Conservation (phyloP, 2,113 vertebrate genomes). For the Colistium nudipinnis region DNA sequence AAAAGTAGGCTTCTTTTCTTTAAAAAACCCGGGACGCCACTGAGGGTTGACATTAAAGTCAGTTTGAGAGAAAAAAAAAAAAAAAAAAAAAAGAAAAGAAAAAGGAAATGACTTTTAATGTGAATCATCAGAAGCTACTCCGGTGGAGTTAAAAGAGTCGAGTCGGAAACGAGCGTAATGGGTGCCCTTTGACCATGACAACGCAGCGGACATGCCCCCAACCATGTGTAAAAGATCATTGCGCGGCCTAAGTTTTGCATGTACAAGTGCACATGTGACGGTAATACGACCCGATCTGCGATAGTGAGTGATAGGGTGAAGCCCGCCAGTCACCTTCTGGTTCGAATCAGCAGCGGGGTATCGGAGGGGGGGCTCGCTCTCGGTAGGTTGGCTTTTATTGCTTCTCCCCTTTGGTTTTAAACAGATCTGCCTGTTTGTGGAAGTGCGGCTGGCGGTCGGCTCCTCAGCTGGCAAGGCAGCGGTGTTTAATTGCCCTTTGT, state of each 20-base stretch:
- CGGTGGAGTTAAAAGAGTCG: background rate
- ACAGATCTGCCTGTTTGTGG: constrained; percentile 87
- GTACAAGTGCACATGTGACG: constrained; percentile 49
- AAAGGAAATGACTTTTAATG: too few species aligned
- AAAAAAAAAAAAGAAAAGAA: too few species aligned
- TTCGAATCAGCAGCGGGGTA: constrained; percentile 78
- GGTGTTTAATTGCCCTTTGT: constrained; percentile 86
- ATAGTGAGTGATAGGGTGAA: constrained; percentile 73
- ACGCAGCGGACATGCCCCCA: background rate
- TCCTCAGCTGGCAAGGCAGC: constrained; percentile 83
- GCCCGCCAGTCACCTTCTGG: constrained; percentile 77
- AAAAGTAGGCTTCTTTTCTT: too few species aligned
- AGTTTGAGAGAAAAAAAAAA: background rate
- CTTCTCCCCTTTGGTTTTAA: constrained; percentile 83
- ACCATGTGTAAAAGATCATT: constrained; percentile 10
- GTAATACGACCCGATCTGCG: constrained; percentile 43
- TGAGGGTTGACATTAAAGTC: background rate
- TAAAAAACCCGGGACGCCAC: background rate
- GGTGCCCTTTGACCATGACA: background rate
- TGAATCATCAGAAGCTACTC: background rate
- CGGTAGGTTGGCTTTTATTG: constrained; percentile 80
- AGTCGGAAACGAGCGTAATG: background rate
- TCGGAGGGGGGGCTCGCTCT: constrained; percentile 61
- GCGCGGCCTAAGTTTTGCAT: constrained; percentile 20
- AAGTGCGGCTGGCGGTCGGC: constrained; percentile 84